Percentiles rank a stretch among this genome's conserved stretches.
phyloP scores from a whole-genome alignment of 2,113 vertebrate genomes.

The Spea multiplicata region DNA sequence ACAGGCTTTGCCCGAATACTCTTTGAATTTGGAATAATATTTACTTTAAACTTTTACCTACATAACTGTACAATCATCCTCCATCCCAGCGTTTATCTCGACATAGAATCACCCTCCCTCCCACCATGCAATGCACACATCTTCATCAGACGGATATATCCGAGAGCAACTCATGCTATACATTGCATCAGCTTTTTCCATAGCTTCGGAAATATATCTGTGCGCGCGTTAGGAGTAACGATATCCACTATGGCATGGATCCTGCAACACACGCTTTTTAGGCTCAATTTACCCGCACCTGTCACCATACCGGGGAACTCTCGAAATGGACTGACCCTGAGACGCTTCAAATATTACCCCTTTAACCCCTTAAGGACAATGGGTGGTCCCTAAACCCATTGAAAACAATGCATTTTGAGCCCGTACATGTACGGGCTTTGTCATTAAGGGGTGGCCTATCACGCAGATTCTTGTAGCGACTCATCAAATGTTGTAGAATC shows the following conservation, averaged over 20 bases:
- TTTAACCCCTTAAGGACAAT: too few relatives aligned
- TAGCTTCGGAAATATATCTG: neutral
- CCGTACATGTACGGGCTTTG: too few relatives aligned
- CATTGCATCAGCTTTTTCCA: constrained; percentile 24
- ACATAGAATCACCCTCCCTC: constrained; percentile 3
- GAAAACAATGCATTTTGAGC: too few relatives aligned
- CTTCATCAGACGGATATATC: neutral
- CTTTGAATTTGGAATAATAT: neutral
- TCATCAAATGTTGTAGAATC: too few relatives aligned
- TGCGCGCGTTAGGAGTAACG: neutral
- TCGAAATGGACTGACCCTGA: too few relatives aligned
- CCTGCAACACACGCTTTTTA: neutral
- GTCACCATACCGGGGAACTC: neutral
- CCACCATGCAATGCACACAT: neutral
- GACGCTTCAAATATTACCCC: too few relatives aligned
- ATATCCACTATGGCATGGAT: neutral
- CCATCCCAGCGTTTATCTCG: neutral
- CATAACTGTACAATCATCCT: neutral
- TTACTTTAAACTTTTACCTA: constrained; percentile 28
- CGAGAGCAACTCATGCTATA: constrained; percentile 8
- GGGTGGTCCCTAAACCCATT: too few relatives aligned
- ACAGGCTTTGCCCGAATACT: neutral
- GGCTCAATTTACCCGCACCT: neutral
- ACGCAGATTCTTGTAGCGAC: too few relatives aligned
- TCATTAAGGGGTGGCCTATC: too few relatives aligned